Evolutionary conservation across 2,797 vertebrate species (phyloP), one percentile per base, ranked within the genome.

Genomic region (Nyctalus aviator): DNA sequence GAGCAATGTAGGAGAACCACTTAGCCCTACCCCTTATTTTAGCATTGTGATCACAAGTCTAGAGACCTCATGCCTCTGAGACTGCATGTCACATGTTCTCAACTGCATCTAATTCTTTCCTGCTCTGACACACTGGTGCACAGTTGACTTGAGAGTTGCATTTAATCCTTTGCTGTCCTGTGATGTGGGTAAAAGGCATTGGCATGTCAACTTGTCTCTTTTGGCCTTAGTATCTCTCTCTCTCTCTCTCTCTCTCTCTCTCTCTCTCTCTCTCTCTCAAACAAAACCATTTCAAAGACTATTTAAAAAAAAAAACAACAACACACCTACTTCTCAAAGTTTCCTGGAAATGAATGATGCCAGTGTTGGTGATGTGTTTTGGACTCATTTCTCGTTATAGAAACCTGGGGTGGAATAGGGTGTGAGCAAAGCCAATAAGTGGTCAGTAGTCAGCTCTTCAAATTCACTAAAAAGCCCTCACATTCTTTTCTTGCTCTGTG

Each of bases 51-150:
- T 35, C 4, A 3, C 8, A 23, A 59, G 35, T 69, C 78, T 69
- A 10, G 50, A 81, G 53, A 35, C 32, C 35, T 10, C 17, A 0
- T 48, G 20, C 15, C 7, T 50, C 44, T 41, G 35, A 35, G 32
- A 17, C 44, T 0, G 0, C 50, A 44, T 15, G 46, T 23, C 53
- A 82, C 0, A 0, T 2, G 12, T 8, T 44, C 18, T 68, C 21
- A 37, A 53, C 64, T 13, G 9, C 15, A 17, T 37, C 10, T 21
- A 18, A 3, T 30, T 62, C 3, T 50, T 79, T 44, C 35, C 71
- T 48, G 13, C 71, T 3, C 44, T n/a, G 35, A 35, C 17, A 5
- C 30, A 17, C 32, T 35, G 23, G 53, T 1, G 6, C 23, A 30
- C 64, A 37, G 20, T n/a, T 25, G 10, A 87, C 50, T 37, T 20